Percentiles rank a stretch among this genome's conserved stretches.
Conservation (phyloP, 2,888 invertebrate species). For the Pherbina coryleti region DNA sequence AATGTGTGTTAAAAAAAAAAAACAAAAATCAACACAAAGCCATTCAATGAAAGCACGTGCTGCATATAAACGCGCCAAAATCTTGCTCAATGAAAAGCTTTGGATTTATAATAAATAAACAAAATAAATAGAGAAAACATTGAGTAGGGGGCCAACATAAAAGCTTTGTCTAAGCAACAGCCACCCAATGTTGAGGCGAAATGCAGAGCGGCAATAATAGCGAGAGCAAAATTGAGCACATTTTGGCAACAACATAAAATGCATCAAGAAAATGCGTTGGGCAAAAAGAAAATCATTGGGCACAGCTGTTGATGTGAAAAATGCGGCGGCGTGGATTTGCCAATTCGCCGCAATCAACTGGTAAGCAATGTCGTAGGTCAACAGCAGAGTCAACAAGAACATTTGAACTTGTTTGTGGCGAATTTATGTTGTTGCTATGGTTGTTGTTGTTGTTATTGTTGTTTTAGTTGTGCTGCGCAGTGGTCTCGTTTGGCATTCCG, state of each 20-base stretch:
- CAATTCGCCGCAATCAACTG: conserved; percentile 7
- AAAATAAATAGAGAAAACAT: background rate
- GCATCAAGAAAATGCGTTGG: background rate
- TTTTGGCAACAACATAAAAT: background rate
- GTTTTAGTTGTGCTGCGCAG: background rate
- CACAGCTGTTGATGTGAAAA: background rate
- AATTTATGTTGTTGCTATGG: background rate
- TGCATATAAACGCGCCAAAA: background rate
- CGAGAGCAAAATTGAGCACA: background rate
- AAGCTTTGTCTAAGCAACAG: too few relatives aligned
- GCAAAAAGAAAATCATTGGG: background rate
- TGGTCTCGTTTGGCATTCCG: background rate
- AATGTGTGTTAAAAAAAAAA: background rate
- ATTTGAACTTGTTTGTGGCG: conserved; percentile 2
- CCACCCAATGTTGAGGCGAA: background rate
- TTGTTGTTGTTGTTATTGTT: conserved; percentile 1
- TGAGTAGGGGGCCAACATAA: too few relatives aligned
- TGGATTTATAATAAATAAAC: background rate
- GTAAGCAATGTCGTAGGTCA: conserved; percentile 14
- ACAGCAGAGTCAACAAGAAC: background rate
- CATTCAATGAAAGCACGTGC: background rate
- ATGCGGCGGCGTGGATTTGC: background rate
- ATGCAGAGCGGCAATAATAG: background rate
- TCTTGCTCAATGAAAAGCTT: conserved; percentile 26
- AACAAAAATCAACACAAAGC: background rate